Evolutionary conservation across 2,888 invertebrate genomes (phyloP), one percentile per base, ranked within the genome.

Genomic region (Nemotelus pantherinus): DNA sequence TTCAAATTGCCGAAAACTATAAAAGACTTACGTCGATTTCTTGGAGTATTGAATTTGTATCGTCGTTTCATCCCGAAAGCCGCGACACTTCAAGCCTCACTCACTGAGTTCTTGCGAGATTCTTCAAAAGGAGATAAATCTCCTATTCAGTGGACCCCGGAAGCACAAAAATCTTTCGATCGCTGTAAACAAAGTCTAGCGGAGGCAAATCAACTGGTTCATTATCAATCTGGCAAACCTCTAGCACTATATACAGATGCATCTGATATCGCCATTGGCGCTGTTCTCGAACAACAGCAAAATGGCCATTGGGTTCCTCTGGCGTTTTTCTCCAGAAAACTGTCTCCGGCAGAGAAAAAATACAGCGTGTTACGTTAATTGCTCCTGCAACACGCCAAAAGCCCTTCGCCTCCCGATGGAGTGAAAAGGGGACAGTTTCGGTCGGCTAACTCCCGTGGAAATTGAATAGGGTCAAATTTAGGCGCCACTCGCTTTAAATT

Each of bases 251-350:
- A 5, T 3, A 65, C 65, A 7, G 65, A 65, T n/a, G 65, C 65
- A 47, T 65, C 65, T 3, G 65, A 65, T 25, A 47, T 65, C 25
- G 45, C 44, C n/a, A 65, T 65, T 10, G 47, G 45, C 25, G 65
- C 65, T 1, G 45, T 47, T 1, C 6, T 65, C 3, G 39, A 65
- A 3, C 65, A 65, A 10, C 5, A 45, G 5, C 45, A 65, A 10
- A 41, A 65, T 2, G 45, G 25, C 2, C 45, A 65, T 9, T 10
- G 10, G 45, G n/a, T 5, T n/a, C 65, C 65, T 9, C 45, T 65
- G 10, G 65, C 47, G 10, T 65, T 65, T 47, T 45, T 47, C 25
- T 65, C 47, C 2, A 10, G 47, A 5, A 65, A 65, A 65, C 47
- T 65, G 3, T 65, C 65, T 10, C 3, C 45, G 3, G 47, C 47